phyloP scores from a whole-genome alignment of 2,113 vertebrate genomes.

The Rattus rattus region DNA sequence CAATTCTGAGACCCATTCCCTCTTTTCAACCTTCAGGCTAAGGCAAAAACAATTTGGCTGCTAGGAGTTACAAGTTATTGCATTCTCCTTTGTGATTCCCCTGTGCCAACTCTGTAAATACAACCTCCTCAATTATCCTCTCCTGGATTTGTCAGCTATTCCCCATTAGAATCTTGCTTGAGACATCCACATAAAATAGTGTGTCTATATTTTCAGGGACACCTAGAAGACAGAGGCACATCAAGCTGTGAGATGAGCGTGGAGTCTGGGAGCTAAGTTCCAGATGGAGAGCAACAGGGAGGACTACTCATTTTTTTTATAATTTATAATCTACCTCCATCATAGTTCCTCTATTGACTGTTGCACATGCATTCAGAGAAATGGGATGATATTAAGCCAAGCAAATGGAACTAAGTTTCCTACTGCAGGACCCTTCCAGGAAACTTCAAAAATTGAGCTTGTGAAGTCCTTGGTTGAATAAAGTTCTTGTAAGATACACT shows the following conservation, averaged over 20 bases:
- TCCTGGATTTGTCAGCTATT: background rate
- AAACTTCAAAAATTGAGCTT: background rate
- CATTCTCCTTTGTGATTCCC: background rate
- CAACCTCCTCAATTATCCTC: background rate
- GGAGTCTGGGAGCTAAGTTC: background rate
- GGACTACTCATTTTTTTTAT: background rate
- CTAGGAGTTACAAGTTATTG: background rate
- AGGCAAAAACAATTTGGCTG: background rate
- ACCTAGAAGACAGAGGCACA: background rate
- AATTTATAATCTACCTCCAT: background rate
- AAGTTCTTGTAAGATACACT: background rate
- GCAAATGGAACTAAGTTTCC: background rate
- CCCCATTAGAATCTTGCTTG: conserved; percentile 4
- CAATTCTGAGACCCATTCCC: background rate
- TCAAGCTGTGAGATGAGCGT: background rate
- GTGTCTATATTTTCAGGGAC: background rate
- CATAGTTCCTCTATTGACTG: background rate
- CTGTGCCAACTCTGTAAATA: conserved; percentile 37
- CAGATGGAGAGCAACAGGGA: background rate
- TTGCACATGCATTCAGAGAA: background rate
- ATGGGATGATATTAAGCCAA: background rate
- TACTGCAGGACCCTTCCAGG: background rate
- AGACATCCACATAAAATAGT: background rate
- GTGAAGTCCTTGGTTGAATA: background rate
- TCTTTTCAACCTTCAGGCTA: background rate